Conservation (phyloP, 2,888 invertebrate genomes). For the Formica aserva region DNA sequence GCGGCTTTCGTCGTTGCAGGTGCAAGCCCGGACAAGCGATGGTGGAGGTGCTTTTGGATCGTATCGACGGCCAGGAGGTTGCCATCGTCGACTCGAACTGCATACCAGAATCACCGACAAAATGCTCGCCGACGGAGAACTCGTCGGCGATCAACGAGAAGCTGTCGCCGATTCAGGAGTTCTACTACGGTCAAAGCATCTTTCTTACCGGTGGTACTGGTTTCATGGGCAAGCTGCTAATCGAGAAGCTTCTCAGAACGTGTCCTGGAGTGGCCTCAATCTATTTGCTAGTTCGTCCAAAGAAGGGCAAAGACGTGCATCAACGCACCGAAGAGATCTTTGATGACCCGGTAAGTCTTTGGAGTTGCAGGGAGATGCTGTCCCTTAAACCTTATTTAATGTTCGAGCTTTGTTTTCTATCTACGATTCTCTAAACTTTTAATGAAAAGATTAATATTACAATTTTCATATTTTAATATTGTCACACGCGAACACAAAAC, state of each 20-base stretch:
- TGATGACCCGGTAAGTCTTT: constrained; percentile 81
- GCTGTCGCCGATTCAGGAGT: constrained; percentile 85
- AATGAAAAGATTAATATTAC: not conserved
- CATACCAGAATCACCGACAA: constrained; percentile 75
- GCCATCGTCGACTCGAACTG: constrained; percentile 79
- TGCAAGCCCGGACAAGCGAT: constrained; percentile 65
- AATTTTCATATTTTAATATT: not conserved
- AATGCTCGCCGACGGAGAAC: constrained; percentile 70
- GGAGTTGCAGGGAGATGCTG: not conserved
- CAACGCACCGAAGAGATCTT: constrained; percentile 87
- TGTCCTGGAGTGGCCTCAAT: constrained; percentile 88
- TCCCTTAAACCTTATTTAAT: not conserved
- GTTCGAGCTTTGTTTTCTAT: not conserved
- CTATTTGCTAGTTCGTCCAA: constrained; percentile 88
- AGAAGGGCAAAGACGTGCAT: constrained; percentile 87
- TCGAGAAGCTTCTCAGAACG: constrained; percentile 90
- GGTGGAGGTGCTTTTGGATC: constrained; percentile 84
- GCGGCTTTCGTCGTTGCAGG: constrained; percentile 1
- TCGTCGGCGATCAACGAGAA: constrained; percentile 66
- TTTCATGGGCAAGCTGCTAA: constrained; percentile 90
- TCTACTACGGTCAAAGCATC: constrained; percentile 87
- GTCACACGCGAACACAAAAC: not conserved
- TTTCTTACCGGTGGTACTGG: constrained; percentile 90
- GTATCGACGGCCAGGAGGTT: constrained; percentile 81
- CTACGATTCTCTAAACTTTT: not conserved